These are phyloP conservation scores for Vidua macroura DNA, from an alignment of 2,113 vertebrate genomes.

Conservation along the genomic window DNA sequence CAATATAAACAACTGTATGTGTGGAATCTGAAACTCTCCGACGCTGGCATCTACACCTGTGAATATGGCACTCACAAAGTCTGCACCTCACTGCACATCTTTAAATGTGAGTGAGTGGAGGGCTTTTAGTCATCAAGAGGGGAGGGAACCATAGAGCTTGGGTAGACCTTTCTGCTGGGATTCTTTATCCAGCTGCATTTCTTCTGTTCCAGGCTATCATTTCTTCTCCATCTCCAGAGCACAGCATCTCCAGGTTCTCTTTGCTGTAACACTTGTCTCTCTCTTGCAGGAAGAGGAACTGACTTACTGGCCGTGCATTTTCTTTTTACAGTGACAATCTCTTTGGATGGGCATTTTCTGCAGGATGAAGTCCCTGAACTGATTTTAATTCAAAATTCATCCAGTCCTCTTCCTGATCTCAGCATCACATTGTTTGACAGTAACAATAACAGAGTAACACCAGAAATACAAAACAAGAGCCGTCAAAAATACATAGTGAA, in stretches of 20 bases:
- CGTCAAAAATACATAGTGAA: neutral
- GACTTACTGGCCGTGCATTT: neutral
- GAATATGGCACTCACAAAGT: neutral
- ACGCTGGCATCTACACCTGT: conserved; percentile 62
- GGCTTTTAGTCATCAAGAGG: neutral
- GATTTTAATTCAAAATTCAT: conserved; percentile 10
- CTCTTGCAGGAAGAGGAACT: neutral
- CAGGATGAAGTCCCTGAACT: conserved; percentile 15
- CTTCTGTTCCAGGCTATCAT: neutral
- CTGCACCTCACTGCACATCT: conserved; percentile 35
- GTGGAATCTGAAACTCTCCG: neutral
- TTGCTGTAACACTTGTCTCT: neutral
- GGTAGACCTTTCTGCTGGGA: neutral
- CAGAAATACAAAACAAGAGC: fast-evolving
- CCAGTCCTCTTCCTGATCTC: fast-evolving
- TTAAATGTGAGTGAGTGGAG: conserved; percentile 53
- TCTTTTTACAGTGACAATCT: neutral
- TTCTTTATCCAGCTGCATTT: neutral
- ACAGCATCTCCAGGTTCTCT: neutral
- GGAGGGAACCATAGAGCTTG: fast-evolving
- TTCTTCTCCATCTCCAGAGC: neutral
- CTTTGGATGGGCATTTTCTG: neutral
- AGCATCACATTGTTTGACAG: neutral
- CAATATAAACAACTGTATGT: conserved; percentile 40
- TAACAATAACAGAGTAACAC: neutral